Percentiles rank a stretch among this genome's conserved stretches.
These are phyloP conservation scores for Drosophila watanabei DNA, from an alignment of 1,140 invertebrate genomes.

Conservation along the genomic window DNA sequence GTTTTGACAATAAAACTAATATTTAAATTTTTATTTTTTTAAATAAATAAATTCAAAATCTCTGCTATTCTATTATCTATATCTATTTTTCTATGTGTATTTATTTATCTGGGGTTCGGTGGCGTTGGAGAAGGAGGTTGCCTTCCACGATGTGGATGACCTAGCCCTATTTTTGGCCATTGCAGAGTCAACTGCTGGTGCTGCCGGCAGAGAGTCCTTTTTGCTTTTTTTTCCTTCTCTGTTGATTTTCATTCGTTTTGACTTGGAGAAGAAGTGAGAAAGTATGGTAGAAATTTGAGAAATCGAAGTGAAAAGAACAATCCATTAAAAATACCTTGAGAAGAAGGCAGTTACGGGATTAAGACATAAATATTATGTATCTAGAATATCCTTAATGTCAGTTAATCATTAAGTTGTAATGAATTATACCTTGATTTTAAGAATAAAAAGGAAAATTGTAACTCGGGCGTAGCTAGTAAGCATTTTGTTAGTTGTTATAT, in stretches of 20 bases:
- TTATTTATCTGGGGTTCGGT: background rate
- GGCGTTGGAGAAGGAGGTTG: background rate
- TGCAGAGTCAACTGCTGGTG: constrained; percentile 53
- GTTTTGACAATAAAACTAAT: too few relatives aligned
- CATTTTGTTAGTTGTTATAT: too few relatives aligned
- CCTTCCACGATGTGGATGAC: constrained; percentile 61
- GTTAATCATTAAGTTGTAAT: background rate
- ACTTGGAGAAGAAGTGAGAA: background rate
- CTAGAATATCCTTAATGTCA: background rate
- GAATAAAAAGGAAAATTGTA: background rate
- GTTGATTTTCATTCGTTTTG: constrained; percentile 1
- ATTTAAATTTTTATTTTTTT: too few relatives aligned
- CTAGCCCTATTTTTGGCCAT: constrained; percentile 76
- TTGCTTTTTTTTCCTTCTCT: constrained; percentile 15
- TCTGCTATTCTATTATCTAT: too few relatives aligned
- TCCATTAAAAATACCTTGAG: background rate
- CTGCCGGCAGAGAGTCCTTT: constrained; percentile 42
- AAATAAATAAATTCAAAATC: too few relatives aligned
- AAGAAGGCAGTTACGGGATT: background rate
- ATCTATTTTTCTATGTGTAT: constrained; percentile 14
- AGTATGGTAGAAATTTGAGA: background rate
- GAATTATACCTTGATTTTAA: background rate
- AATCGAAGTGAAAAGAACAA: constrained; percentile 6
- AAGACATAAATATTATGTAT: too few relatives aligned
- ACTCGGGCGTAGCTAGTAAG: background rate